Evolutionary conservation across 1,140 invertebrate genomes (phyloP).

Genomic region (Zaprionus lachaisei): DNA sequence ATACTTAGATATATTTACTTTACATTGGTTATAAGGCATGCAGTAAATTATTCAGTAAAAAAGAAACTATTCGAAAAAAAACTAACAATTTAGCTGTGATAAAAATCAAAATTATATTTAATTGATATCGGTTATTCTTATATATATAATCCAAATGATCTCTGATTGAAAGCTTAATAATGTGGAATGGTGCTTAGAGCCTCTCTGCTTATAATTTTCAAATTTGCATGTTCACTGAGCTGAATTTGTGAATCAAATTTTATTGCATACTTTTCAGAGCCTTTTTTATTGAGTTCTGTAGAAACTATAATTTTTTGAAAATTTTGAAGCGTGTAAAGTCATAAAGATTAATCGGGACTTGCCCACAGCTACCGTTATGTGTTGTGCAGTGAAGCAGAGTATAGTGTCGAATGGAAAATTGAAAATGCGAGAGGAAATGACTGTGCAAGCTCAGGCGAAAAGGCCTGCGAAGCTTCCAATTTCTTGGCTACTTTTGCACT

Average conservation of each 20-base stretch:
- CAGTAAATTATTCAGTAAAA: conserved; percentile 24
- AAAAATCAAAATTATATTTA: conserved; percentile 19
- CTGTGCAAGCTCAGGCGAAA: conserved; percentile 31
- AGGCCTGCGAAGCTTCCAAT: conserved; percentile 16
- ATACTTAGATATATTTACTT: conserved; percentile 12
- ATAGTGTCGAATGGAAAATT: conserved; percentile 37
- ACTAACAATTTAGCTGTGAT: conserved; percentile 23
- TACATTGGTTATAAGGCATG: conserved; percentile 18
- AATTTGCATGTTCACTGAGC: background rate
- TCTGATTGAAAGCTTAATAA: background rate
- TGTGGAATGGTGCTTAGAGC: conserved; percentile 14
- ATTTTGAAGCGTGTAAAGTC: too few species aligned
- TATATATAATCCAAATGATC: conserved; percentile 12
- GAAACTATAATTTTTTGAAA: too few species aligned
- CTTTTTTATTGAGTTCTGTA: background rate
- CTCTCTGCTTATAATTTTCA: conserved; percentile 34
- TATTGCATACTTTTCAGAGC: background rate
- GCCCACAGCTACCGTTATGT: conserved; percentile 19
- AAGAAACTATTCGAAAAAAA: conserved; percentile 25
- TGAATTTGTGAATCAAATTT: background rate
- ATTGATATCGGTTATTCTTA: conserved; percentile 10
- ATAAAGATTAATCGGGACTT: background rate
- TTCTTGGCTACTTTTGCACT: conserved; percentile 37
- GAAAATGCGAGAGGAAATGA: background rate
- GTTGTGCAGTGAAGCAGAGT: conserved; percentile 44